Evolutionary conservation across 2,797 vertebrate species (phyloP), one percentile per base, ranked within the genome.

Genomic region (Cyclopterus lumpus): DNA sequence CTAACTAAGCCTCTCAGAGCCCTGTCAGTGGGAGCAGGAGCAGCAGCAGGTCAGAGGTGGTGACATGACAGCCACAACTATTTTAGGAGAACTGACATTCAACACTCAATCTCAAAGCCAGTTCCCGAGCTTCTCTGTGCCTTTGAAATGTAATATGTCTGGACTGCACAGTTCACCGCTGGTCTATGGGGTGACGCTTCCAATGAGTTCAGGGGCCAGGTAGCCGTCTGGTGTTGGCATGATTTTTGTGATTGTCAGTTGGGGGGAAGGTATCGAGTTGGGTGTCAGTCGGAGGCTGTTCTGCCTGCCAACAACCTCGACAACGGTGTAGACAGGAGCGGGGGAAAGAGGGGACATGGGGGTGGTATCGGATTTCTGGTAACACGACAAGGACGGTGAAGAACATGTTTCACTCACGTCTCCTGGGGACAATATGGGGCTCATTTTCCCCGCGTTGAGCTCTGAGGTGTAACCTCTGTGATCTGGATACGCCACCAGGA

Each of bases 121-220:
- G 42, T 42, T 42, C 65, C 62, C 2, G 15, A 24, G 22, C 12
- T 26, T 20, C 20, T 44, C 55, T 53, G 71, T 73, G 24, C 68
- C 49, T 64, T 73, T 63, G 48, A 60, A n/a, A n/a, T n/a, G n/a
- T n/a, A n/a, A n/a, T n/a, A n/a, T n/a, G n/a, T n/a, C n/a, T n/a
- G n/a, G n/a, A n/a, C n/a, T n/a, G n/a, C n/a, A n/a, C n/a, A n/a
- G n/a, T n/a, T n/a, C n/a, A n/a, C n/a, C 4, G 4, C 26, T 58
- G 14, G 71, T 64, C 92, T 95, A 98, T 0, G 94, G 95, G 85
- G 96, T 94, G 72, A 98, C 94, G 89, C 95, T 97, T 86, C 95
- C 94, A 90, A 99, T 91, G 79, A 98, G 95, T 75, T 99, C 97
- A 77, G 97, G 93, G 87, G 96, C 97, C 86, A 98, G 93, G 16